phyloP scores from a whole-genome alignment of 2,113 vertebrate species.

The Turnix velox region DNA sequence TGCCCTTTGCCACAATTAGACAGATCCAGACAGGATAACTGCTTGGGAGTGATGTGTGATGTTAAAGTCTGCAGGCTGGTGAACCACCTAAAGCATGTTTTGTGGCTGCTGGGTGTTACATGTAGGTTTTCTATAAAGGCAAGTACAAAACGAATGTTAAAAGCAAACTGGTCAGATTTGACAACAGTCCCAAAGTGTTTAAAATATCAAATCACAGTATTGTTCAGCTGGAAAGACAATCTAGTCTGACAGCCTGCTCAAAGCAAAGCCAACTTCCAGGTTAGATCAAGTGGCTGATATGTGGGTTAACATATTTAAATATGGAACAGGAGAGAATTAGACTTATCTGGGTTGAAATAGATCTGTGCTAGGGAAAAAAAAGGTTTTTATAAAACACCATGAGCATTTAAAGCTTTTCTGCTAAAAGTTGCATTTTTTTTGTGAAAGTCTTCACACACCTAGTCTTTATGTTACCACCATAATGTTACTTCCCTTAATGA shows the following conservation, averaged over 20 bases:
- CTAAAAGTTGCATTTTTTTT: not conserved
- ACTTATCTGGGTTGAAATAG: not conserved
- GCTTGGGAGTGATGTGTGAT: not conserved
- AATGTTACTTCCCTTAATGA: not conserved
- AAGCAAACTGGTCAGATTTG: not conserved
- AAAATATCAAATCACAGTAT: not conserved
- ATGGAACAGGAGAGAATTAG: not conserved
- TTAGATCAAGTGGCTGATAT: not conserved
- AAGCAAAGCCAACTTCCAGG: not conserved
- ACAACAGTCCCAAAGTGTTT: not conserved
- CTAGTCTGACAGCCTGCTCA: not conserved
- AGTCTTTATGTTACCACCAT: not conserved
- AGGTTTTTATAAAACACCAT: not conserved
- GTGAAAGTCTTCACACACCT: fast-evolving
- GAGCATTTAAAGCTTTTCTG: not conserved
- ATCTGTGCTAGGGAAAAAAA: not conserved
- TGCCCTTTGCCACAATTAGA: not conserved
- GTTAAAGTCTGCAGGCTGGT: not conserved
- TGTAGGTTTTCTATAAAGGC: not conserved
- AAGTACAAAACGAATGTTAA: not conserved
- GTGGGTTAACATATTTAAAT: not conserved
- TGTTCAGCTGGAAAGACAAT: not conserved
- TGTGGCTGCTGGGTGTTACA: not conserved
- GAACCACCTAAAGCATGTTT: fast-evolving
- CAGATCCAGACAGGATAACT: not conserved